A percentile compares a stretch with the other conserved stretches of the same genome.
Conservation (phyloP, 2,888 invertebrate species). For the Platycheirus rosarum region DNA sequence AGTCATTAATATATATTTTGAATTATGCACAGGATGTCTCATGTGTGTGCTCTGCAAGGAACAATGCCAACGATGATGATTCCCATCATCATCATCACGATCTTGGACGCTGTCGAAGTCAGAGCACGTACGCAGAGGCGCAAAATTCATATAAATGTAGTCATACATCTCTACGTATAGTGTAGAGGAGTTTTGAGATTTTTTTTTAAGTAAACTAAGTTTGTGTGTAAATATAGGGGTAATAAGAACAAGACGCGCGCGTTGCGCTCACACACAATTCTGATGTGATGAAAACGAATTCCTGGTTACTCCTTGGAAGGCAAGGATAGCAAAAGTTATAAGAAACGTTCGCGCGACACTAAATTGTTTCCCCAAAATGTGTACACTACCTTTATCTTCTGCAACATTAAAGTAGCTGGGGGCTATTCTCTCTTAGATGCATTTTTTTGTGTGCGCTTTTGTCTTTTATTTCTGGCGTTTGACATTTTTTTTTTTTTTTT, state of each 20-base stretch:
- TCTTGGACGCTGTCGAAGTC: constrained; percentile 53
- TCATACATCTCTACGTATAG: constrained; percentile 34
- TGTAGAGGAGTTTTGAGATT: not conserved
- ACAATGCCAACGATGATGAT: constrained; percentile 20
- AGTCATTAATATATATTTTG: constrained; percentile 25
- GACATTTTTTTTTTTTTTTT: constrained; percentile 23
- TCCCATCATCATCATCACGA: constrained; percentile 60
- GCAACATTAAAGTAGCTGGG: constrained; percentile 16
- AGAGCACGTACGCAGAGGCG: constrained; percentile 69
- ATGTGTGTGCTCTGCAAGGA: constrained; percentile 3
- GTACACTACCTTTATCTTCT: constrained; percentile 12
- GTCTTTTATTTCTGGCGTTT: constrained; percentile 25
- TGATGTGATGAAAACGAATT: constrained; percentile 73
- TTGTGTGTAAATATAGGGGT: constrained; percentile 58
- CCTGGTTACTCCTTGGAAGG: constrained; percentile 52
- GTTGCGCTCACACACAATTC: constrained; percentile 63
- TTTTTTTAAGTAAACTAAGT: constrained; percentile 41
- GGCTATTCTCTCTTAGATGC: constrained; percentile 54
- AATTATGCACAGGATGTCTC: constrained; percentile 41
- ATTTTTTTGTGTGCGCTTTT: constrained; percentile 32
- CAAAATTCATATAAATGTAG: constrained; percentile 57
- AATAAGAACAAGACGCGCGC: constrained; percentile 65
- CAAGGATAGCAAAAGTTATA: constrained; percentile 37
- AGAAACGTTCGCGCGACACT: constrained; percentile 54
- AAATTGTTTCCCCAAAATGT: constrained; percentile 57